phyloP scores from a whole-genome alignment of 1,140 invertebrate species.

The Pemphigus obesinymphae region DNA sequence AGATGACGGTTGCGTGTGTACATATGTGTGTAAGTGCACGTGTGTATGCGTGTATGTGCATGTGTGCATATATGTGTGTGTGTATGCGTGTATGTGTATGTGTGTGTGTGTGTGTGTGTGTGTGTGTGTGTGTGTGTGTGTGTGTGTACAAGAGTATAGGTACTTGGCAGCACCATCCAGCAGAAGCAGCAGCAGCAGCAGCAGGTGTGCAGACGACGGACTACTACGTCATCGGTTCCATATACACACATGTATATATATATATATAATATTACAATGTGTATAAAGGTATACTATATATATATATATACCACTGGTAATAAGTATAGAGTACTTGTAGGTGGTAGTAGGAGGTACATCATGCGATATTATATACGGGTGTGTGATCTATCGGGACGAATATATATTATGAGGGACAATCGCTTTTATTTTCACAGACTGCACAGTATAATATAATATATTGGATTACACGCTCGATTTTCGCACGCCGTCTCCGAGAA shows the following conservation, averaged over 20 bases:
- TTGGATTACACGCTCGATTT: neutral
- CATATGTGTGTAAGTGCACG: neutral
- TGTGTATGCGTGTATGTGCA: neutral
- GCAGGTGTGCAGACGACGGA: conserved; percentile 30
- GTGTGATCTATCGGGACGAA: neutral
- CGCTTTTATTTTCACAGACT: neutral
- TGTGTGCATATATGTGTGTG: no score
- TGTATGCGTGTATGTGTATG: neutral
- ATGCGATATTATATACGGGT: neutral
- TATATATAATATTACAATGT: conserved; percentile 21
- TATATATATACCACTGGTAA: no score
- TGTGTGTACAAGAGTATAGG: neutral
- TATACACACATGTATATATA: neutral
- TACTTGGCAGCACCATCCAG: neutral
- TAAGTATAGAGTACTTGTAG: no score
- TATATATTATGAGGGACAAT: neutral
- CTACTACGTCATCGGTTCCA: conserved; percentile 17
- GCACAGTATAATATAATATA: neutral
- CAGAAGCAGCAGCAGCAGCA: conserved; percentile 9
- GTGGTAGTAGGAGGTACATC: neutral
- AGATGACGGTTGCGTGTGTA: neutral
- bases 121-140: neutral
- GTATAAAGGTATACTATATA: neutral
- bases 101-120: neutral
- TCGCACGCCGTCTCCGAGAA: neutral